Evolutionary conservation across 2,113 vertebrate genomes (phyloP), one percentile per base, ranked within the genome.

Genomic region (Naja naja): DNA sequence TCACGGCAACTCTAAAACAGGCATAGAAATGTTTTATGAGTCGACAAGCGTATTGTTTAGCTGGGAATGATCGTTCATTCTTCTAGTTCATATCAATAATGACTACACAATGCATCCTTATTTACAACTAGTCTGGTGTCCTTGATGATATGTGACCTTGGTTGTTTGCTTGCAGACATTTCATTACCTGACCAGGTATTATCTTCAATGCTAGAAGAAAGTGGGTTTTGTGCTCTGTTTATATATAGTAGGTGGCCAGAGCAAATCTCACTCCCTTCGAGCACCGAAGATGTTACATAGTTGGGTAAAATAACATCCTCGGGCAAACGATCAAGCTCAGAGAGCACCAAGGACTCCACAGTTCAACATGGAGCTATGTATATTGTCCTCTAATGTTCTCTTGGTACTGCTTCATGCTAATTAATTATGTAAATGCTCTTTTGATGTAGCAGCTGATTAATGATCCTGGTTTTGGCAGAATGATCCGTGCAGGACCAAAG

Each of bases 401-500:
- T 69, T 16, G 30, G 30, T n/a, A n/a, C n/a, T n/a, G n/a, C n/a
- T n/a, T n/a, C n/a, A n/a, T n/a, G n/a, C n/a, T n/a, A n/a, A n/a
- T n/a, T n/a, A n/a, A n/a, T n/a, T n/a, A n/a, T n/a, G n/a, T n/a
- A n/a, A n/a, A n/a, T n/a, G n/a, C n/a, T n/a, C n/a, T n/a, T n/a
- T n/a, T n/a, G n/a, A n/a, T n/a, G n/a, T n/a, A n/a, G n/a, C n/a
- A n/a, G n/a, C n/a, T n/a, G n/a, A n/a, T 69, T 58, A 47, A 92
- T 85, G 39, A 89, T 88, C 89, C 89, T n/a, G 52, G 27, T 85
- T 91, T 91, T 88, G 94, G 58, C 92, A 95, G 74, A 92, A 93
- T 90, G n/a, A 74, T 11, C n/a, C n/a, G n/a, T n/a, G n/a, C 53
- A 64, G 90, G 94, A 88, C 11, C 55, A 96, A 93, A 95, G 93